Evolutionary conservation across 2,888 invertebrate species (phyloP), one percentile per base, ranked within the genome.

Genomic region (Ectemnius lituratus): DNA sequence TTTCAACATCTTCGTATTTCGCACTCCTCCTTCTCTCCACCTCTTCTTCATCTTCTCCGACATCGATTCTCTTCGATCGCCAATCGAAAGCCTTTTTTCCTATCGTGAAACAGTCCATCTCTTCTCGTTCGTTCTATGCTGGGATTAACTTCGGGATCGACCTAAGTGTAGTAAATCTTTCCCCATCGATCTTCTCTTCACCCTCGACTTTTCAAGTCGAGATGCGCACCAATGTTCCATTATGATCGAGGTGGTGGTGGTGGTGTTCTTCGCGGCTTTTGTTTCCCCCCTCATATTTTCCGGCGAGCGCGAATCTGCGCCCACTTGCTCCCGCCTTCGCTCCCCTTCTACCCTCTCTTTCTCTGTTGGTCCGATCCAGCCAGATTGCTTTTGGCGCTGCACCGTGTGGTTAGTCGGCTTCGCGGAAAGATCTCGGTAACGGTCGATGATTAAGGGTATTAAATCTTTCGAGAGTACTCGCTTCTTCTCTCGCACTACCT

Each of bases 391-490:
- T 72, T 59, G 57, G 62, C 47, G 62, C 27, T 47, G 28, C 14
- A 59, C 13, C 46, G 28, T 64, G 63, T 70, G 63, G 76, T 70
- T 70, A 67, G 68, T 60, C 62, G 59, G 46, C 37, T 49, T 63
- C 52, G n/a, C 14, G 27, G 62, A 66, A 63, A 68, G 71, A 68
- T 67, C 63, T 8, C 13, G 57, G 63, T 20, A 62, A 71, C 65
- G 62, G 58, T 65, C 73, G 56, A 70, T 70, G 76, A 76, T 70
- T 62, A 59, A 76, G 70, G 64, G 72, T 62, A 67, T 67, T 72
- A 62, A 65, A 67, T 72, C 66, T 66, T 16, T 52, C 52, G 16
- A 16, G 52, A 16, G 37, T 37, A 37, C 37, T 37, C 37, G 37
- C 37, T 37, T 8, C 8, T 71, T 59, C 45, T 37, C 60, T 58